Conservation (phyloP, 2,113 vertebrate species). For the Podilymbus podiceps region DNA sequence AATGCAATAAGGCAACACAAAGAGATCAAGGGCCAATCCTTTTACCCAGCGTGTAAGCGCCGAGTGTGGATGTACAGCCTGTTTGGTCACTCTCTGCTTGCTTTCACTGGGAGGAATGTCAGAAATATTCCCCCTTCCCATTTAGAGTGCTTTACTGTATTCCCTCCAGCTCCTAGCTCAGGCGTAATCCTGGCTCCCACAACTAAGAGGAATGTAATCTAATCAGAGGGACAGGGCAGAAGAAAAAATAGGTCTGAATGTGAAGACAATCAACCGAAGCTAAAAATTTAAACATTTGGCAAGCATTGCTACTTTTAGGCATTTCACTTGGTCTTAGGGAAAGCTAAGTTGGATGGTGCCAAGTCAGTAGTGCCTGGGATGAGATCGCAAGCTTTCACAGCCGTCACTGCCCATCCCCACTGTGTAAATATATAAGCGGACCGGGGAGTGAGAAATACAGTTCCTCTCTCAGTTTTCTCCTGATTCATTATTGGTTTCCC, state of each 20-base stretch:
- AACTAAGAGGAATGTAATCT: conserved; percentile 9
- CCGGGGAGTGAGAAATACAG: neutral
- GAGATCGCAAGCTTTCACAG: conserved; percentile 15
- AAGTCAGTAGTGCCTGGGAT: conserved; percentile 41
- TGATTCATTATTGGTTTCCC: neutral
- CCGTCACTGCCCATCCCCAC: neutral
- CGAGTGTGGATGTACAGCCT: neutral
- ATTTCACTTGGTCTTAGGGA: conserved; percentile 54
- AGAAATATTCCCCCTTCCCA: conserved; percentile 24
- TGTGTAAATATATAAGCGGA: neutral
- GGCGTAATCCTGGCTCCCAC: neutral
- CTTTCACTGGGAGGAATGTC: conserved; percentile 38
- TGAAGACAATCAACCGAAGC: neutral
- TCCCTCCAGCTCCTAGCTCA: conserved; percentile 43
- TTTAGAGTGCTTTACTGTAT: conserved; percentile 15
- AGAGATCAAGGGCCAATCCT: conserved; percentile 22
- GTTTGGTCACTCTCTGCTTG: conserved; percentile 58
- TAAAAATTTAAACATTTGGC: conserved; percentile 20
- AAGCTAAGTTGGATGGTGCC: conserved; percentile 36
- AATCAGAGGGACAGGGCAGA: neutral
- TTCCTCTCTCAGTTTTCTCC: neutral
- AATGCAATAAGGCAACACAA: conserved; percentile 22
- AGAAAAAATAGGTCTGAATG: neutral
- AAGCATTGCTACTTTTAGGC: conserved; percentile 24
- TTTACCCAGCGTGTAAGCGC: conserved; percentile 13